phyloP scores from a whole-genome alignment of 2,888 invertebrate genomes.

The Priocnemis perturbator region DNA sequence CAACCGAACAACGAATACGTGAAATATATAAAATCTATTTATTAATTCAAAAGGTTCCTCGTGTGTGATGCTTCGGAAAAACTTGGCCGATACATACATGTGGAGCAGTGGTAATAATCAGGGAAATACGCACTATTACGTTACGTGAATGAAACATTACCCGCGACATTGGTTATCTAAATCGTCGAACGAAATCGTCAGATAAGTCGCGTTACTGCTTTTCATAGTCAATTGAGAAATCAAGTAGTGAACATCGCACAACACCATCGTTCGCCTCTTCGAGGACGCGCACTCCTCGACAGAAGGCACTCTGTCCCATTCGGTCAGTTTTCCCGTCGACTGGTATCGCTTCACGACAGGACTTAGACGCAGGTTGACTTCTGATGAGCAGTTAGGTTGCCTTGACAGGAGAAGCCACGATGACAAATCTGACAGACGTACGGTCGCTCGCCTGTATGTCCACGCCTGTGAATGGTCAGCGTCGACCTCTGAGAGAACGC shows the following conservation, averaged over 20 bases:
- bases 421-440: conserved; percentile 75
- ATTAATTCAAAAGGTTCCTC: conserved; percentile 29
- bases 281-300: background rate
- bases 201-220: too few species aligned
- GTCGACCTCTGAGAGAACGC: conserved; percentile 77
- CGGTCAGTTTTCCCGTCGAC: background rate
- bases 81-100: conserved; percentile 29
- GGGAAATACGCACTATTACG: background rate
- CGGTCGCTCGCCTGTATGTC: conserved; percentile 76
- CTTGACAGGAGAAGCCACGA: conserved; percentile 75
- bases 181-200: too few species aligned
- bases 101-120: background rate
- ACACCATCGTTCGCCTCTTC: too few species aligned
- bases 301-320: conserved; percentile 1
- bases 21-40: conserved; percentile 45
- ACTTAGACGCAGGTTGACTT: conserved; percentile 70
- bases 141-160: conserved; percentile 4
- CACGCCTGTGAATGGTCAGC: conserved; percentile 76
- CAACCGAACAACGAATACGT: conserved; percentile 21
- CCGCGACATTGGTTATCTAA: too few species aligned
- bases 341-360: background rate
- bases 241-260: background rate
- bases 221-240: background rate
- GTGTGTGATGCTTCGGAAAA: background rate
- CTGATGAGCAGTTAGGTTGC: conserved; percentile 74